Conservation (phyloP, 2,113 vertebrate species). For the Pyrgilauda ruficollis region DNA sequence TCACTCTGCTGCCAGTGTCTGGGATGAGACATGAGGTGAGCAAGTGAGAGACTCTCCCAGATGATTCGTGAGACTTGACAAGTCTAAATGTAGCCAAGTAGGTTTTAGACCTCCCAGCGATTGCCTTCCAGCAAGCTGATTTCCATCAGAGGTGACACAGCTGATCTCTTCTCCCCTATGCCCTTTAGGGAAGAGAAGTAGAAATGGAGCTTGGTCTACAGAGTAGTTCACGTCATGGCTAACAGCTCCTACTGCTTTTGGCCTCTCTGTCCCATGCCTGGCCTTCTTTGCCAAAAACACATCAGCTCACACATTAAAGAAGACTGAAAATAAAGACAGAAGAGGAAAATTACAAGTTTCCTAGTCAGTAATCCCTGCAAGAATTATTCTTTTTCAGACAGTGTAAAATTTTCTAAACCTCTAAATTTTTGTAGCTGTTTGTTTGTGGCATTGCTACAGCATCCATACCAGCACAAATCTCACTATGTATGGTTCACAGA, state of each 20-base stretch:
- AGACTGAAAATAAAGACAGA: background rate
- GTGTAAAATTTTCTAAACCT: background rate
- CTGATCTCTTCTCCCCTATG: background rate
- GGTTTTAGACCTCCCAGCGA: slow-evolving; percentile 1
- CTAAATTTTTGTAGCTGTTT: background rate
- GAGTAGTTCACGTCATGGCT: background rate
- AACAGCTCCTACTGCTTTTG: background rate
- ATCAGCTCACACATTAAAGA: background rate
- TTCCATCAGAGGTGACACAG: slow-evolving; percentile 17
- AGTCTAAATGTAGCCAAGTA: slow-evolving; percentile 17
- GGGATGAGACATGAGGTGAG: background rate
- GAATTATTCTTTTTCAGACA: background rate
- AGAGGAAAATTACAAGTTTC: background rate
- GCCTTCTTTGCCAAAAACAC: background rate
- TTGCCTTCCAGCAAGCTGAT: background rate
- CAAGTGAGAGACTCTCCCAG: background rate
- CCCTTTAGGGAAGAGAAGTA: background rate
- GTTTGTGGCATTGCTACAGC: background rate
- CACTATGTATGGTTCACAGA: background rate
- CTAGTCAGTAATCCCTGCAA: background rate
- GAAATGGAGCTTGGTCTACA: background rate
- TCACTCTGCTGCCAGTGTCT: background rate
- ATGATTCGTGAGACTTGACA: slow-evolving; percentile 2
- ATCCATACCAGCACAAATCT: background rate
- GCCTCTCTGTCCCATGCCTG: background rate